Percentiles rank a stretch among this genome's conserved stretches.
Evolutionary conservation across 2,113 vertebrate species (phyloP).

Genomic region (Ammospiza caudacuta): DNA sequence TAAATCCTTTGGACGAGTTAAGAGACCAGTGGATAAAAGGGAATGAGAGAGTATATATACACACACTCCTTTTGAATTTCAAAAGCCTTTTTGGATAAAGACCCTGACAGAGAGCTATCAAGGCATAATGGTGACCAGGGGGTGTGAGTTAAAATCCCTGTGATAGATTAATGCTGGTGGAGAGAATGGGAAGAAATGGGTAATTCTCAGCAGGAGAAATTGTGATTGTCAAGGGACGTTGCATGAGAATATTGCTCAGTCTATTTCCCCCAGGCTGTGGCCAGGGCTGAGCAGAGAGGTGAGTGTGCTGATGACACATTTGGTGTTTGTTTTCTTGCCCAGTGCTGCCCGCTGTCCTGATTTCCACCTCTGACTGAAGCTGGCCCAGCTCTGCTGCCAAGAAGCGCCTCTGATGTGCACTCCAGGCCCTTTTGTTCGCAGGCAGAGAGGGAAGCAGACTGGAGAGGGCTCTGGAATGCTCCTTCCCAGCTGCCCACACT

Average conservation of each 20-base stretch:
- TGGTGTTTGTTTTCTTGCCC: background rate
- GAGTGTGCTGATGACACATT: background rate
- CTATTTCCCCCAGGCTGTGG: background rate
- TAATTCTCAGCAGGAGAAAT: background rate
- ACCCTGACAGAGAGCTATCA: slow-evolving; percentile 31
- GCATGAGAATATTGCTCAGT: background rate
- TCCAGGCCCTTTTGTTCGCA: background rate
- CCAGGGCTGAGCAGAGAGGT: background rate
- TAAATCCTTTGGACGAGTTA: slow-evolving; percentile 60
- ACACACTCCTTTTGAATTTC: slow-evolving; percentile 44
- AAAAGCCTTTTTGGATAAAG: slow-evolving; percentile 39
- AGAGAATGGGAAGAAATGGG: slow-evolving; percentile 15
- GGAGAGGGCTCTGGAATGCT: background rate
- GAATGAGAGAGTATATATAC: slow-evolving; percentile 32
- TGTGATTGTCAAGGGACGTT: background rate
- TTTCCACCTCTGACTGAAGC: background rate
- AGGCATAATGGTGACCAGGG: slow-evolving; percentile 19
- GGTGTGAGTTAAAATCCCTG: slow-evolving; percentile 52
- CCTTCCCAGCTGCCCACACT: background rate
- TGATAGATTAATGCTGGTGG: slow-evolving; percentile 28
- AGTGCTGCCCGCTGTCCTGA: background rate
- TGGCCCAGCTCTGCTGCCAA: background rate
- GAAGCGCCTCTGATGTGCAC: background rate
- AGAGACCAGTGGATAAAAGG: slow-evolving; percentile 57
- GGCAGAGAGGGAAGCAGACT: background rate